Conservation (phyloP, 1,140 invertebrate genomes). For the Nixonia krombeini region DNA sequence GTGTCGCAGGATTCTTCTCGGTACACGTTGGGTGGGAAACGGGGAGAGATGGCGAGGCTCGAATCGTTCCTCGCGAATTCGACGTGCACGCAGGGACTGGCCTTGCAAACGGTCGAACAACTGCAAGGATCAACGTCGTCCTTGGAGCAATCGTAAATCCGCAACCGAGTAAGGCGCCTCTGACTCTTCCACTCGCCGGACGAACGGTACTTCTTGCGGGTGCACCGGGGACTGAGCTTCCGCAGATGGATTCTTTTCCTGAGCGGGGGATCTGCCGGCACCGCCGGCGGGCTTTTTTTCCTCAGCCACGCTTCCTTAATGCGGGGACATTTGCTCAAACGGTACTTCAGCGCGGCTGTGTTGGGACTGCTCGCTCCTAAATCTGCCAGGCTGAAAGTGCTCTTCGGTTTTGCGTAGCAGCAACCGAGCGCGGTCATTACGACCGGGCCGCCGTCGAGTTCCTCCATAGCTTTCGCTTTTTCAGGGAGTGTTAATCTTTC, state of each 20-base stretch:
- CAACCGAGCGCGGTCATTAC: conserved; percentile 18
- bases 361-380: conserved; percentile 20
- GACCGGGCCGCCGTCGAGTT: conserved; percentile 19
- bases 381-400: conserved; percentile 1
- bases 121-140: conserved; percentile 15
- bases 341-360: conserved; percentile 33
- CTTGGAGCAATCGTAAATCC: conserved; percentile 17
- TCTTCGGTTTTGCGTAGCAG: background rate
- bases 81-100: background rate
- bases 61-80: background rate
- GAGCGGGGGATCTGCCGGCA: conserved; percentile 1
- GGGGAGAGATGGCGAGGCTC: too few species aligned
- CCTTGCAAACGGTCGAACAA: background rate
- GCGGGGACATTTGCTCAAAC: conserved; percentile 36
- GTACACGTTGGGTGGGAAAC: too few species aligned
- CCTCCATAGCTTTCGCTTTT: conserved; percentile 21
- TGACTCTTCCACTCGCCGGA: conserved; percentile 20
- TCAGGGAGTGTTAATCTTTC: conserved; percentile 24
- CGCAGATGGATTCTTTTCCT: background rate
- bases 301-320: conserved; percentile 20
- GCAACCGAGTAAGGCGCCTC: conserved; percentile 23
- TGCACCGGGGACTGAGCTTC: background rate
- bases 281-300: background rate
- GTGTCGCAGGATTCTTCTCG: too few species aligned
- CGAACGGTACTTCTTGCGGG: background rate